These are phyloP conservation scores for Pentalonia nigronervosa DNA, from an alignment of 1,140 invertebrate genomes.

Conservation along the genomic window DNA sequence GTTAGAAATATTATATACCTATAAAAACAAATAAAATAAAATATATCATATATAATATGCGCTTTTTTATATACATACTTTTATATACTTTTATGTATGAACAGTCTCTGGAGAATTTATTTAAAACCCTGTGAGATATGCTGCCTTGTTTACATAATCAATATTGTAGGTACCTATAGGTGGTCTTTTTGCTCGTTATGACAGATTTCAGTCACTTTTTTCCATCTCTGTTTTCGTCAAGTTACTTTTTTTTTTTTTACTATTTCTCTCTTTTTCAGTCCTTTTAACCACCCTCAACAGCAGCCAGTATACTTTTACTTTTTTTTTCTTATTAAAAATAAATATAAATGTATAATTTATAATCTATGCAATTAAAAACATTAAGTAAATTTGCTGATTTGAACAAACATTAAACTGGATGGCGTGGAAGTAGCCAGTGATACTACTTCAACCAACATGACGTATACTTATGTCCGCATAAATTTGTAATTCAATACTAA, in stretches of 20 bases:
- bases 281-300: background rate
- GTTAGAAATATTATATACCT: background rate
- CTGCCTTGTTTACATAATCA: conserved; percentile 53
- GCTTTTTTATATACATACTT: background rate
- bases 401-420: background rate
- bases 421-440: too few relatives aligned
- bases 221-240: background rate
- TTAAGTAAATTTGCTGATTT: background rate
- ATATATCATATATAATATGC: background rate
- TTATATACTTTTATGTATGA: background rate
- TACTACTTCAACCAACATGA: background rate
- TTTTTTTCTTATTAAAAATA: background rate
- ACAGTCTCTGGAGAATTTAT: conserved; percentile 22
- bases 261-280: background rate
- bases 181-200: conserved; percentile 38
- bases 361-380: background rate
- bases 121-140: conserved; percentile 38
- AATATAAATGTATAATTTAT: background rate
- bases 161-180: conserved; percentile 23
- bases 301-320: background rate
- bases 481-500: background rate
- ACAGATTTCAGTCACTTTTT: conserved; percentile 42
- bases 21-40: background rate
- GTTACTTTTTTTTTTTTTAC: background rate
- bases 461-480: background rate